A percentile compares a stretch with the other conserved stretches of the same genome.
These are phyloP conservation scores for Nyctibius bracteatus DNA, from an alignment of 2,113 vertebrate species.

Conservation along the genomic window DNA sequence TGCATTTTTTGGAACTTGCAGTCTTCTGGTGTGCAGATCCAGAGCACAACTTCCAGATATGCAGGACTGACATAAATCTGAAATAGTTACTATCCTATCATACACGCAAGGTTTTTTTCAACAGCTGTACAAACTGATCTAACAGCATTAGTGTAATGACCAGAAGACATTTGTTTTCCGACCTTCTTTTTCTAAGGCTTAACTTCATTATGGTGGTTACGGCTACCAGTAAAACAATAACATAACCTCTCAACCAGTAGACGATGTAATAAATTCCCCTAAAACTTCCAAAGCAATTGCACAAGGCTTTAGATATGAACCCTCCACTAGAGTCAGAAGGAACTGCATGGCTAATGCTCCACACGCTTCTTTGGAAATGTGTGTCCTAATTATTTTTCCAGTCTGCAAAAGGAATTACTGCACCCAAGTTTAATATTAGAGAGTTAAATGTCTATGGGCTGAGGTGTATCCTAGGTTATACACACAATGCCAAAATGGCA, in stretches of 20 bases:
- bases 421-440: neutral
- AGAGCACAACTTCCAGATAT: neutral
- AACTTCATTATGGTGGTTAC: neutral
- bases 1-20: neutral
- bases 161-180: neutral
- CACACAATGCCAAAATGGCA: neutral
- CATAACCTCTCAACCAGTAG: neutral
- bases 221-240: neutral
- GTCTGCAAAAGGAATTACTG: conserved; percentile 50
- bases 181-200: neutral
- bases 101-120: neutral
- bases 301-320: neutral
- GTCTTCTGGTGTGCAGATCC: neutral
- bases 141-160: neutral
- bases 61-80: neutral
- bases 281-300: neutral
- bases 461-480: neutral
- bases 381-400: neutral
- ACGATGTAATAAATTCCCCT: neutral
- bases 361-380: neutral
- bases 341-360: neutral
- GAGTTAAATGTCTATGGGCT: neutral
- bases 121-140: neutral
- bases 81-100: neutral
- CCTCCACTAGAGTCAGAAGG: neutral